Conservation (phyloP, 2,797 vertebrate species). For the Semaprochilodus insignis region DNA sequence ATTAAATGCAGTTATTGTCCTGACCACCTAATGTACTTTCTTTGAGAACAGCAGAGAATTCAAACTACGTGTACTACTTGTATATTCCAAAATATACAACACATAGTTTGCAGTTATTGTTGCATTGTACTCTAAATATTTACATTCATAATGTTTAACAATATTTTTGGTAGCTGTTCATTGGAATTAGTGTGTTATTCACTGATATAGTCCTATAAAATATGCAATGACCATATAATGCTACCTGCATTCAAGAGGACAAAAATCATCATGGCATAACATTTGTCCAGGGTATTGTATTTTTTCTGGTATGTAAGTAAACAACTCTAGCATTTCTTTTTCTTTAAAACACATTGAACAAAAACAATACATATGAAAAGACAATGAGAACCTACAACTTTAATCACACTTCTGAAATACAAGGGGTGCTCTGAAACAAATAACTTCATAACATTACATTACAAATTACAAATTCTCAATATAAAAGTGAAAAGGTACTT, state of each 20-base stretch:
- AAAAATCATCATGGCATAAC: not conserved
- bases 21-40: not conserved
- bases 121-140: not conserved
- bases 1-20: not conserved
- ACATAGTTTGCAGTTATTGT: not conserved
- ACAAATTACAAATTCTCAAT: slow-evolving; percentile 56
- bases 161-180: not conserved
- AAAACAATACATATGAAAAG: slow-evolving; percentile 14
- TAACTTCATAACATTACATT: slow-evolving; percentile 23
- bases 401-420: slow-evolving; percentile 56
- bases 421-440: slow-evolving; percentile 48
- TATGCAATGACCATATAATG: not conserved
- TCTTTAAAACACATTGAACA: not conserved
- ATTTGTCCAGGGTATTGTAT: not conserved
- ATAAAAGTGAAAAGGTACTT: slow-evolving; percentile 55
- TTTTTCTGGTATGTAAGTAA: not conserved
- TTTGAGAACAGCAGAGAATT: not conserved
- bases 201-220: not conserved
- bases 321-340: not conserved
- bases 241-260: not conserved
- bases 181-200: not conserved
- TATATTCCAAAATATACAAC: not conserved
- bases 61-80: not conserved
- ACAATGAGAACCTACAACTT: slow-evolving; percentile 43
- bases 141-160: not conserved